These are phyloP conservation scores for Antennarius maculatus DNA, from an alignment of 2,797 vertebrate species.

Conservation along the genomic window DNA sequence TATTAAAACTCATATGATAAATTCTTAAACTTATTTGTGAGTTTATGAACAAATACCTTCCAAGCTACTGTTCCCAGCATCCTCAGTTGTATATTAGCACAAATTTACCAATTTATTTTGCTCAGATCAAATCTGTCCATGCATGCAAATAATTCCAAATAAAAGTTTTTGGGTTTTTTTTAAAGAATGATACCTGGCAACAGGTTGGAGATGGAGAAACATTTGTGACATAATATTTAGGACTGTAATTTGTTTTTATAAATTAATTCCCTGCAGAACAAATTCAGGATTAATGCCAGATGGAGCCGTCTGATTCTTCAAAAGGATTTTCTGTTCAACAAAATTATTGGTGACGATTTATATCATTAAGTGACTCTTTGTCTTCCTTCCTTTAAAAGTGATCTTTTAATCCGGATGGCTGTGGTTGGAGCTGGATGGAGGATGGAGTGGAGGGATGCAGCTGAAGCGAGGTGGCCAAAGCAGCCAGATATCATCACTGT, in stretches of 20 bases:
- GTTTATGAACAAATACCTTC: background rate
- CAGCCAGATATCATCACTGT: slow-evolving; percentile 64
- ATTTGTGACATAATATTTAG: background rate
- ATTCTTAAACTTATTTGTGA: background rate
- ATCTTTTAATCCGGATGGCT: slow-evolving; percentile 45
- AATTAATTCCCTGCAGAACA: background rate
- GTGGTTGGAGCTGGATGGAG: slow-evolving; percentile 57
- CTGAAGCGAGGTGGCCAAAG: slow-evolving; percentile 51
- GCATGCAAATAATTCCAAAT: too few species aligned
- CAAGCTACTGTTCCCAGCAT: background rate
- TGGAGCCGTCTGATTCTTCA: background rate
- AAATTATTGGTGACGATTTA: slow-evolving; percentile 17
- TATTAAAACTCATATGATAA: too few species aligned
- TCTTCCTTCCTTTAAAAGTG: slow-evolving; percentile 36
- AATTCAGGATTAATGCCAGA: background rate
- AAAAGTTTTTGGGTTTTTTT: too few species aligned
- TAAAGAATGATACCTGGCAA: background rate
- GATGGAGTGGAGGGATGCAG: slow-evolving; percentile 20
- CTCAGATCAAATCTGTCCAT: too few species aligned
- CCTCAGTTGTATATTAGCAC: background rate
- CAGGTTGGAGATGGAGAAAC: background rate
- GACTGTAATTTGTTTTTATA: background rate
- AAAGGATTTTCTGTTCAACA: slow-evolving; percentile 7
- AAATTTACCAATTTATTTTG: too few species aligned
- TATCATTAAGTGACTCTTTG: slow-evolving; percentile 27